Evolutionary conservation across 2,888 invertebrate species (phyloP).

Genomic region (Callosobruchus maculatus): DNA sequence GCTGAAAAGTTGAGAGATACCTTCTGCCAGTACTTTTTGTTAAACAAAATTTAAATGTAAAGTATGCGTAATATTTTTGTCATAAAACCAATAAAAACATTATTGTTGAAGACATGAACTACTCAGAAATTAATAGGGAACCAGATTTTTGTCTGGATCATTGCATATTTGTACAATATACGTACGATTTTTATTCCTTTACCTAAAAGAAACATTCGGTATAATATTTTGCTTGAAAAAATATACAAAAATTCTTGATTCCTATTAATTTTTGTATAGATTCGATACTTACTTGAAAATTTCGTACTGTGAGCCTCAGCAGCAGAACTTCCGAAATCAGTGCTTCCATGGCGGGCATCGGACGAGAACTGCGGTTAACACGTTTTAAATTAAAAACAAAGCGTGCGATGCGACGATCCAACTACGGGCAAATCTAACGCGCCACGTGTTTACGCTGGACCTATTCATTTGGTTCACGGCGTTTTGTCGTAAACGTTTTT

Average conservation of each 20-base stretch:
- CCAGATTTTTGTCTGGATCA: no score
- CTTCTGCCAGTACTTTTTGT: constrained; percentile 3
- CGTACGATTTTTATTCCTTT: background rate
- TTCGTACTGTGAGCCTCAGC: no score
- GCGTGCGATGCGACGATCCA: background rate
- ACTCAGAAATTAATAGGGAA: no score
- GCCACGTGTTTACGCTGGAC: no score
- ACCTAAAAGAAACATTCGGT: constrained; percentile 1
- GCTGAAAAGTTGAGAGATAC: constrained; percentile 3
- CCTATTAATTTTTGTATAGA: no score
- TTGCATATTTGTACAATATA: background rate
- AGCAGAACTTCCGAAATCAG: background rate
- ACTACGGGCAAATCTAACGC: no score
- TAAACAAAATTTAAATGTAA: constrained; percentile 4
- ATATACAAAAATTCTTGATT: background rate
- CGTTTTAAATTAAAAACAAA: background rate
- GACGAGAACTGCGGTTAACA: no score
- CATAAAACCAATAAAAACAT: background rate
- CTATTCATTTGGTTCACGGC: no score
- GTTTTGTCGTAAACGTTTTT: no score
- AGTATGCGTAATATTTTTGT: background rate
- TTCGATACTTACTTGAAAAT: no score
- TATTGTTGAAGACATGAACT: no score
- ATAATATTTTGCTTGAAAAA: constrained; percentile 1
- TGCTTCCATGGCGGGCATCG: background rate